Conservation (phyloP, 1,140 invertebrate species). For the Drusus annulatus region DNA sequence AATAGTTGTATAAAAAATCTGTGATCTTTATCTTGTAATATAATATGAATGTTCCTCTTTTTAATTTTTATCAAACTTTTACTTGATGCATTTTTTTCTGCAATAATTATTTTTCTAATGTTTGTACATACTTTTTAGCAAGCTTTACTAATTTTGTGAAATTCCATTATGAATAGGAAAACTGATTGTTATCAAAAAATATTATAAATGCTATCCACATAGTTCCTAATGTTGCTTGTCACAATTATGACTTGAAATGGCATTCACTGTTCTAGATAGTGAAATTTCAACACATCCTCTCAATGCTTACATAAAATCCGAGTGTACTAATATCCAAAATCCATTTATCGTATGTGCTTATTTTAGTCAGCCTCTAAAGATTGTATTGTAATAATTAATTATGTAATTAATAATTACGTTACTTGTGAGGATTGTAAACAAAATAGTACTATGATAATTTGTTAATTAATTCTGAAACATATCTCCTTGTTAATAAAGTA, state of each 20-base stretch:
- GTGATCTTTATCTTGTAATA: neutral
- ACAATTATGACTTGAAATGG: neutral
- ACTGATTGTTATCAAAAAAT: neutral
- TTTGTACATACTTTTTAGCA: neutral
- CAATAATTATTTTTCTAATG: neutral
- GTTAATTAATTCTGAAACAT: too few relatives aligned
- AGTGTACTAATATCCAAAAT: too few relatives aligned
- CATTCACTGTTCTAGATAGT: neutral
- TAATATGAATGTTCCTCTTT: neutral
- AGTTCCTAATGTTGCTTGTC: neutral
- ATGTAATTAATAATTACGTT: too few relatives aligned
- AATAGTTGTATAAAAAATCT: conserved; percentile 5
- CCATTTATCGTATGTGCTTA: too few relatives aligned
- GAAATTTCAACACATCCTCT: too few relatives aligned
- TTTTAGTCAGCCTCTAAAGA: too few relatives aligned
- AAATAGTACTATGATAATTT: too few relatives aligned
- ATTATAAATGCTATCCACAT: neutral
- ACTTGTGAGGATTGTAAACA: too few relatives aligned
- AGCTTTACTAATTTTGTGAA: neutral
- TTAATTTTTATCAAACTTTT: too few relatives aligned
- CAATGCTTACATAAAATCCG: too few relatives aligned
- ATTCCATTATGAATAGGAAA: neutral
- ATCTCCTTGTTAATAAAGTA: too few relatives aligned
- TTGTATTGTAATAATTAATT: too few relatives aligned
- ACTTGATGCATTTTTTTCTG: neutral